A percentile compares a stretch with the other conserved stretches of the same genome.
phyloP scores from a whole-genome alignment of 2,888 invertebrate species.

The Chrysomela aeneicollis region DNA sequence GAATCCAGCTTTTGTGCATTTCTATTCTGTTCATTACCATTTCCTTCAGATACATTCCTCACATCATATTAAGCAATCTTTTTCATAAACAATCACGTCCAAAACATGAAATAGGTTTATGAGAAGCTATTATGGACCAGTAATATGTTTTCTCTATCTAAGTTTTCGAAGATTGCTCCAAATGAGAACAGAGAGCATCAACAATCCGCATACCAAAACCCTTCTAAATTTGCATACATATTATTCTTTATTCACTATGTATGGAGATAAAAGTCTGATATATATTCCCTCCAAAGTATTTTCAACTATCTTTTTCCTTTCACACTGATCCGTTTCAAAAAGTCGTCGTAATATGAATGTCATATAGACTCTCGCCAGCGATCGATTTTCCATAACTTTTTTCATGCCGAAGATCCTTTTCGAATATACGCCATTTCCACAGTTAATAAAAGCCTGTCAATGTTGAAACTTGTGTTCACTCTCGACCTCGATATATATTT shows the following conservation, averaged over 20 bases:
- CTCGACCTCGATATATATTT: neutral
- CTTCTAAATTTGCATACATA: constrained; percentile 31
- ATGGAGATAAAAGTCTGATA: constrained; percentile 23
- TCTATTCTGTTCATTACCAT: too few relatives aligned
- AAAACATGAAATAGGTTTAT: too few relatives aligned
- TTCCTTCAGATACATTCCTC: too few relatives aligned
- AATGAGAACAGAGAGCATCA: constrained; percentile 24
- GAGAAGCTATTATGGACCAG: too few relatives aligned
- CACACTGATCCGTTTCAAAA: neutral
- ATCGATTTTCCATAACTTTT: constrained; percentile 23
- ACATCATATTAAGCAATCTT: too few relatives aligned
- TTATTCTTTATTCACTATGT: constrained; percentile 29
- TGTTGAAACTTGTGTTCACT: constrained; percentile 16
- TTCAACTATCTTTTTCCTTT: neutral
- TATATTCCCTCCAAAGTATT: neutral
- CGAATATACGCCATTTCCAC: constrained; percentile 21
- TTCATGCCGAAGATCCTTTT: constrained; percentile 10
- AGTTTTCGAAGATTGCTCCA: neutral
- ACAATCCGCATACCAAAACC: constrained; percentile 24
- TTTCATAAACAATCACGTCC: too few relatives aligned
- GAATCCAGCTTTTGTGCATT: too few relatives aligned
- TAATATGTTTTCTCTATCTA: too few relatives aligned
- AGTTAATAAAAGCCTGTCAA: constrained; percentile 22
- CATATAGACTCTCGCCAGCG: neutral
- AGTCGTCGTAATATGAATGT: neutral